phyloP scores from a whole-genome alignment of 92 coral and sea anemone genomes.

The Palythoa heliodiscus region DNA sequence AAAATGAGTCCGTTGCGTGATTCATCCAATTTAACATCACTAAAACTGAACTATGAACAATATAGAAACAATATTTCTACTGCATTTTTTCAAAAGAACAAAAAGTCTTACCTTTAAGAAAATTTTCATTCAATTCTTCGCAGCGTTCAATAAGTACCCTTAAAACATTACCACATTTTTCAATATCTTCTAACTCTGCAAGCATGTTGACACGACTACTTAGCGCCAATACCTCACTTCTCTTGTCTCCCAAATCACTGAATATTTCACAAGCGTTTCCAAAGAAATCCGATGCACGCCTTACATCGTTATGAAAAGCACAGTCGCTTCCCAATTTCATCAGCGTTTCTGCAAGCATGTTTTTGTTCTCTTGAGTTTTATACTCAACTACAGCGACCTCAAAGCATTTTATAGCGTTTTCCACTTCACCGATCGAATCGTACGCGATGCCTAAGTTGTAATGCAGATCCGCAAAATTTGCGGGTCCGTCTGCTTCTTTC shows the following conservation, averaged over 20 bases:
- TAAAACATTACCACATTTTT: slow-evolving; percentile 67
- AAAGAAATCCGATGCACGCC: slow-evolving; percentile 74
- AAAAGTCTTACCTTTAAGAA: slow-evolving; percentile 72
- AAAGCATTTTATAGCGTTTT: slow-evolving; percentile 78
- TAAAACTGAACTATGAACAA: neutral
- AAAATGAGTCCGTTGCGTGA: too few species aligned
- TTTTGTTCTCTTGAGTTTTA: slow-evolving; percentile 68
- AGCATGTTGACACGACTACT: slow-evolving; percentile 84
- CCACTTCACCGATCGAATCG: slow-evolving; percentile 72
- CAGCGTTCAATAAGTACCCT: slow-evolving; percentile 75
- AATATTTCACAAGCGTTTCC: slow-evolving; percentile 70
- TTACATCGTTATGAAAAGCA: slow-evolving; percentile 57
- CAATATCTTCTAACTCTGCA: slow-evolving; percentile 80
- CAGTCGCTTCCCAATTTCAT: slow-evolving; percentile 81
- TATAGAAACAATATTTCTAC: neutral
- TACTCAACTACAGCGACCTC: slow-evolving; percentile 80
- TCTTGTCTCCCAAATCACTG: slow-evolving; percentile 67
- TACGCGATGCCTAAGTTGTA: slow-evolving; percentile 93
- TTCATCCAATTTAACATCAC: too few species aligned
- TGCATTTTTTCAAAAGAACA: neutral
- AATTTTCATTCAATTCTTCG: slow-evolving; percentile 68
- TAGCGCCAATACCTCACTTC: slow-evolving; percentile 71
- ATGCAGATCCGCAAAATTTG: slow-evolving; percentile 90
- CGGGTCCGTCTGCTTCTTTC: slow-evolving; percentile 79
- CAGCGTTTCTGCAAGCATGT: slow-evolving; percentile 86